Conservation (phyloP, 2,797 vertebrate genomes). For the Limnodromus scolopaceus region DNA sequence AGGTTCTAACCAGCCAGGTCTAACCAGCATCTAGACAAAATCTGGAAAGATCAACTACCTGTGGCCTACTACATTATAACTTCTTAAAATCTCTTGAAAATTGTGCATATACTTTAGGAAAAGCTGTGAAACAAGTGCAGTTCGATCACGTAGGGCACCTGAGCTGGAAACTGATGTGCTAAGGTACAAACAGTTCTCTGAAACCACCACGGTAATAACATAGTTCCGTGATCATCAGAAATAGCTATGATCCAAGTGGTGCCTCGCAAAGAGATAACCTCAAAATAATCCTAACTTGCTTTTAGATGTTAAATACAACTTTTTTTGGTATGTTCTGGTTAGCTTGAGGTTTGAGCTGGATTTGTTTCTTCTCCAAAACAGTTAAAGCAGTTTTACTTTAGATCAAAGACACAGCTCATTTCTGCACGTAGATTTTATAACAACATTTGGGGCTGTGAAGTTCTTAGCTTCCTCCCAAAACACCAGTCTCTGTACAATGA, state of each 20-base stretch:
- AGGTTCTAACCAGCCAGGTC: not conserved
- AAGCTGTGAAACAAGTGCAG: not conserved
- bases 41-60: not conserved
- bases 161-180: not conserved
- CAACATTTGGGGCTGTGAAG: not conserved
- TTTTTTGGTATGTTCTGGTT: not conserved
- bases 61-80: not conserved
- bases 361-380: not conserved
- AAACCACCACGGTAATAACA: not conserved
- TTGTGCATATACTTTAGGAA: not conserved
- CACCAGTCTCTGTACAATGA: not conserved
- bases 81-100: not conserved
- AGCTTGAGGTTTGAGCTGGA: not conserved
- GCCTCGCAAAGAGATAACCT: not conserved
- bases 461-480: not conserved
- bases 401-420: not conserved
- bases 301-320: not conserved
- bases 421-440: not conserved
- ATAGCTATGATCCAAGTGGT: rapidly evolving
- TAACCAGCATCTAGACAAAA: not conserved
- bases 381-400: not conserved
- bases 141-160: no score
- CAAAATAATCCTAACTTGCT: not conserved
- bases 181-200: not conserved
- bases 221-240: not conserved